These are phyloP conservation scores for Platyrinchus mystaceus DNA, from an alignment of 2,797 vertebrate genomes.

Conservation along the genomic window DNA sequence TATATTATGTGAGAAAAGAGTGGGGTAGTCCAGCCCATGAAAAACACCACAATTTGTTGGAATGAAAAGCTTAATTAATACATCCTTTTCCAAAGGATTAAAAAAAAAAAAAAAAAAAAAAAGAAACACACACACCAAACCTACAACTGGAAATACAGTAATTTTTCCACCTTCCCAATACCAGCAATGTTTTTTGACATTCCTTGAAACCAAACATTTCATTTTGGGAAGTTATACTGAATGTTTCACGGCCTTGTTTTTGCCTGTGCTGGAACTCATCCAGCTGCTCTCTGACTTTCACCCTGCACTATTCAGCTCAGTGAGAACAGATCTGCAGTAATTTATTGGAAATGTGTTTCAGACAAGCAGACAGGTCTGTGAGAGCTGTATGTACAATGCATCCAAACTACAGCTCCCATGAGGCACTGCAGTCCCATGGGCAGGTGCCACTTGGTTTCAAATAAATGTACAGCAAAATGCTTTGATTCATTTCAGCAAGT, in stretches of 20 bases:
- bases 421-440: background rate
- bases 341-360: background rate
- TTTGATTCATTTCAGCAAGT: constrained; percentile 21
- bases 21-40: background rate
- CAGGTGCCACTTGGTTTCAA: background rate
- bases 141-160: background rate
- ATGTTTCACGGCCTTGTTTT: background rate
- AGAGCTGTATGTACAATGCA: background rate
- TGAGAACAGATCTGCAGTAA: background rate
- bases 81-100: background rate
- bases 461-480: background rate
- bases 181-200: background rate
- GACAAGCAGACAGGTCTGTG: background rate
- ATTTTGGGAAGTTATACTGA: background rate
- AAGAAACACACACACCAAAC: too few relatives aligned
- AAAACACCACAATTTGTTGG: background rate
- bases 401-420: constrained; percentile 9
- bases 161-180: background rate
- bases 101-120: background rate
- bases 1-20: background rate
- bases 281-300: background rate
- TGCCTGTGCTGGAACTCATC: background rate
- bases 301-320: background rate
- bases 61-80: background rate
- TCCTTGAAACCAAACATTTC: background rate